Evolutionary conservation across 2,797 vertebrate species (phyloP), one percentile per base, ranked within the genome.

Genomic region (Macropus fuliginosus): DNA sequence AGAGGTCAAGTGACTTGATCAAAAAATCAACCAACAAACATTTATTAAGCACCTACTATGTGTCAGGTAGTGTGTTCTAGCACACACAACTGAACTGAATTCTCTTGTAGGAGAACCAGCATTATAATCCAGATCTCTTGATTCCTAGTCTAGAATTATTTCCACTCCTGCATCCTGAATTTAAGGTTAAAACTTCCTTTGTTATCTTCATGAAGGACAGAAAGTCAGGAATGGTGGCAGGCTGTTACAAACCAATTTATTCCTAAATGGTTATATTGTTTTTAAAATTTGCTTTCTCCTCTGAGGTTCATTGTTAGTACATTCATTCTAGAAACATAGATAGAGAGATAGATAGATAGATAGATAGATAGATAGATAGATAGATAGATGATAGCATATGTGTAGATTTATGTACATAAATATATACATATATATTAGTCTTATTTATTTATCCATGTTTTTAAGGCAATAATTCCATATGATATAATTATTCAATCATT

Each of bases 401-500:
- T 62, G 59, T 34, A 62, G 29, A 34, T 59, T 59, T 62, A 62
- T 62, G 59, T 62, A 62, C 29, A 31, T 62, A 59, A 27, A 57
- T 40, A 40, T 21, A 81, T 2, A 40, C 24, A 24, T 5, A 81
- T 46, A n/a, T 21, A 10, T 40, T 66, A n/a, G 18, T 21, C 18
- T 81, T 46, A 46, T 9, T 46, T 8, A 81, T 81, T 74, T 6
- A 92, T 0, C 5, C 46, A 46, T 92, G n/a, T 81, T 93, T 56
- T 89, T 74, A 46, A 11, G 55, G 95, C 21, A n/a, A 74, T 93
- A 66, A 46, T 93, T 62, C 8, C 28, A 91, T 56, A 50, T 40
- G 56, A 90, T 91, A n/a, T 94, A 74, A 93, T 94, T 91, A 91
- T 54, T 50, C n/a, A 90, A 14, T 91, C 29, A 46, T 90, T 94